These are phyloP conservation scores for Araneus ventricosus DNA, from an alignment of 1,140 invertebrate species.

Conservation along the genomic window DNA sequence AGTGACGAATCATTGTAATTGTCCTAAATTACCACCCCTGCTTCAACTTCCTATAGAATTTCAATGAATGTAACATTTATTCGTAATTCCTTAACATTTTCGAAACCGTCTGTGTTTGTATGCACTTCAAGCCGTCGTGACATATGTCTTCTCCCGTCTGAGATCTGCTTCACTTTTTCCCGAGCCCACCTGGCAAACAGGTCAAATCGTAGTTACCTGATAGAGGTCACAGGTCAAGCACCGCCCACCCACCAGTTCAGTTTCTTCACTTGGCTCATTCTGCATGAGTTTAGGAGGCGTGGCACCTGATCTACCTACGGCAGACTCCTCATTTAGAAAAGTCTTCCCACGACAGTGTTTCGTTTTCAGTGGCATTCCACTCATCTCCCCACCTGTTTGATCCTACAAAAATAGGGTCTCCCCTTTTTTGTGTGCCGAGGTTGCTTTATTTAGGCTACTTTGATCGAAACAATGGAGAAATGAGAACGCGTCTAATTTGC, in stretches of 20 bases:
- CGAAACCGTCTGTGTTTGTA: no score
- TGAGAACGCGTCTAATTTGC: slow-evolving; percentile 48
- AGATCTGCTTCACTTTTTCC: not conserved
- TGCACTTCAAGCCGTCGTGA: not conserved
- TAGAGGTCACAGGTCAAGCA: slow-evolving; percentile 7
- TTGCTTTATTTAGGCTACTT: slow-evolving; percentile 56
- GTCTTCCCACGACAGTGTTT: slow-evolving; percentile 58
- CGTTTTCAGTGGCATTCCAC: slow-evolving; percentile 40
- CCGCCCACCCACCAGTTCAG: not conserved
- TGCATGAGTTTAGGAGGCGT: slow-evolving; percentile 2
- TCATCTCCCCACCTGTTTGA: slow-evolving; percentile 17
- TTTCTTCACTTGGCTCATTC: not conserved
- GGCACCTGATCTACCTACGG: slow-evolving; percentile 30
- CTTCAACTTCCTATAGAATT: no score
- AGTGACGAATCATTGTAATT: no score
- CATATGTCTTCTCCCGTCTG: not conserved
- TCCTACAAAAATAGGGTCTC: slow-evolving; percentile 57
- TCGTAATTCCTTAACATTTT: no score
- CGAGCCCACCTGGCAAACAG: not conserved
- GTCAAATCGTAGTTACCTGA: not conserved
- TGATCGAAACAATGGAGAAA: slow-evolving; percentile 51
- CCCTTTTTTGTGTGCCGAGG: not conserved
- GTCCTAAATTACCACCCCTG: no score
- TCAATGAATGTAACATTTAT: no score
- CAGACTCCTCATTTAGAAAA: slow-evolving; percentile 14